A percentile compares a stretch with the other conserved stretches of the same genome.
phyloP scores from a whole-genome alignment of 1,140 invertebrate genomes.

The Zaprionus inermis region DNA sequence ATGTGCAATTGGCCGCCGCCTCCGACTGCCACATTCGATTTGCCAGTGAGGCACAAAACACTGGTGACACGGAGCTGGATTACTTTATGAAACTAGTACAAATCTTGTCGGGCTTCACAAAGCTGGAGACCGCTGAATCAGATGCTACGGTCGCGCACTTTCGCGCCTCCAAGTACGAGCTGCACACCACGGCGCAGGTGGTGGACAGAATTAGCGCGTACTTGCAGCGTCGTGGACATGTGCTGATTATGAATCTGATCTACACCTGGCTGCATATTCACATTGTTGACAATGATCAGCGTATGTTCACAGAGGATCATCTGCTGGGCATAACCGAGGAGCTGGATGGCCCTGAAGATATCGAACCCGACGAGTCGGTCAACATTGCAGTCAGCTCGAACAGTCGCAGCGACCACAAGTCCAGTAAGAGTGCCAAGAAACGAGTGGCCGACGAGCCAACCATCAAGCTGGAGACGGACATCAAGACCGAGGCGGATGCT shows the following conservation, averaged over 20 bases:
- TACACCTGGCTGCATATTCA: slow-evolving; percentile 87
- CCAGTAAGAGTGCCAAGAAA: slow-evolving; percentile 52
- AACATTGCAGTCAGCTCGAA: background rate
- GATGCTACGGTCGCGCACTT: slow-evolving; percentile 74
- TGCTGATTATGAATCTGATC: slow-evolving; percentile 88
- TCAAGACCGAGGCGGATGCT: slow-evolving; percentile 19
- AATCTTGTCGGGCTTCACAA: slow-evolving; percentile 70
- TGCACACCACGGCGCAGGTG: slow-evolving; percentile 88
- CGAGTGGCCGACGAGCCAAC: slow-evolving; percentile 60
- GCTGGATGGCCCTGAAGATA: slow-evolving; percentile 45
- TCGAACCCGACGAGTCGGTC: slow-evolving; percentile 18
- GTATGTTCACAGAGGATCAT: slow-evolving; percentile 75
- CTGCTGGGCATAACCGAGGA: slow-evolving; percentile 61
- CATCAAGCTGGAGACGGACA: slow-evolving; percentile 52
- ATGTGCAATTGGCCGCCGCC: slow-evolving; percentile 42
- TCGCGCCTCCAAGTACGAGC: slow-evolving; percentile 87
- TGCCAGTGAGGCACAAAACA: slow-evolving; percentile 80
- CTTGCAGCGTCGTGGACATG: slow-evolving; percentile 88
- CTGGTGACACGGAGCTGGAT: slow-evolving; percentile 66
- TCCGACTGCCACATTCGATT: slow-evolving; percentile 63
- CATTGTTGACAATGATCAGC: slow-evolving; percentile 84
- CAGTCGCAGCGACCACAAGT: slow-evolving; percentile 42
- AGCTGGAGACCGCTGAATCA: slow-evolving; percentile 67
- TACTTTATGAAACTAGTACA: slow-evolving; percentile 81
- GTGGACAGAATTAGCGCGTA: slow-evolving; percentile 87